phyloP scores from a whole-genome alignment of 2,888 invertebrate genomes.

The Drosophila kanekoi region DNA sequence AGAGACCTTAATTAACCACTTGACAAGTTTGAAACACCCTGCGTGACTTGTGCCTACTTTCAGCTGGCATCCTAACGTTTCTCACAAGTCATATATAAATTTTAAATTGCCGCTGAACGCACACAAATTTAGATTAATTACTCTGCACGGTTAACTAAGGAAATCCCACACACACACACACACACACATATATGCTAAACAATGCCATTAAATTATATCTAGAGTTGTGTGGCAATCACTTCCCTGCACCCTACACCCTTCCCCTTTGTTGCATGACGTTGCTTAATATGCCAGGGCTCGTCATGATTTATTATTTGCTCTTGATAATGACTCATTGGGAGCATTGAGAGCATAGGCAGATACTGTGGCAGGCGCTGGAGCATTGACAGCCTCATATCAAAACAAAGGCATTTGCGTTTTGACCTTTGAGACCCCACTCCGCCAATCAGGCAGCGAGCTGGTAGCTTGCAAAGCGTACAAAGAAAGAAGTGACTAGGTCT shows the following conservation, averaged over 20 bases:
- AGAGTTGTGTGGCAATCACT: conserved; percentile 14
- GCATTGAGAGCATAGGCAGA: conserved; percentile 22
- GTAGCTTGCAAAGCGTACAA: conserved; percentile 6
- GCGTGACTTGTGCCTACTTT: conserved; percentile 41
- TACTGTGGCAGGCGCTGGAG: conserved; percentile 36
- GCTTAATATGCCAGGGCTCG: conserved; percentile 49
- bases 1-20: conserved; percentile 51
- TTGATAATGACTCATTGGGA: conserved; percentile 73
- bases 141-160: conserved; percentile 56
- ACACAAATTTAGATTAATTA: conserved; percentile 78
- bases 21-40: conserved; percentile 47
- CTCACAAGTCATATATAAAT: conserved; percentile 58
- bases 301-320: conserved; percentile 77
- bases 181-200: conserved; percentile 41
- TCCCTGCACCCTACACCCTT: conserved; percentile 3
- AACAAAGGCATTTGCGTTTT: conserved; percentile 71
- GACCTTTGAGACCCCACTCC: conserved; percentile 60
- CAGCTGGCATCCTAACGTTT: conserved; percentile 31
- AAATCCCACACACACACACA: conserved; percentile 28
- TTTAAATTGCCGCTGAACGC: conserved; percentile 73
- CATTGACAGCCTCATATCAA: conserved; percentile 74
- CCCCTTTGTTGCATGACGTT: conserved; percentile 30
- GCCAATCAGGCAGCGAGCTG: conserved; percentile 23
- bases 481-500: conserved; percentile 59
- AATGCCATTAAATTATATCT: conserved; percentile 53